Percentiles rank a stretch among this genome's conserved stretches.
Evolutionary conservation across 2,797 vertebrate genomes (phyloP).

Genomic region (Siniperca obscura): DNA sequence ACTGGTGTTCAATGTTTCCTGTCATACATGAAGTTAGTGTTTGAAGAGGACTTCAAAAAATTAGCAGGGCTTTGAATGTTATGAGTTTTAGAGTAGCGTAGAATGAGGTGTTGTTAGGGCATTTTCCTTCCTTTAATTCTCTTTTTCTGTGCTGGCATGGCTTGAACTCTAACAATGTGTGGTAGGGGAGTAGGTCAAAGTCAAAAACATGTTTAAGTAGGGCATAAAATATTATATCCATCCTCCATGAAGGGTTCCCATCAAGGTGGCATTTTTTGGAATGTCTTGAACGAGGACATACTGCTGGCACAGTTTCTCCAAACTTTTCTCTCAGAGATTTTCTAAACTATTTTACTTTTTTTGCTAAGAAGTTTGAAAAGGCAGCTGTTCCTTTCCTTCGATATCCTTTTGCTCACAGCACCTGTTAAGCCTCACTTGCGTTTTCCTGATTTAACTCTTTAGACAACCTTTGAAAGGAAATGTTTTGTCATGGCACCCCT

Average conservation of each 20-base stretch:
- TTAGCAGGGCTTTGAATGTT: too few species aligned
- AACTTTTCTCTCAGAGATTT: neutral
- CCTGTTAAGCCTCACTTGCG: neutral
- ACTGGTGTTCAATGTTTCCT: too few species aligned
- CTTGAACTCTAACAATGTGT: too few species aligned
- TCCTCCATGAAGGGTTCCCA: neutral
- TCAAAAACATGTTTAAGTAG: neutral
- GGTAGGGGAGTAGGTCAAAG: too few species aligned
- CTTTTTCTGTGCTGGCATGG: too few species aligned
- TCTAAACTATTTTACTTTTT: neutral
- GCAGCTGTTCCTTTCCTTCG: neutral
- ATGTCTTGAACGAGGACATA: neutral
- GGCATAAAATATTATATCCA: neutral
- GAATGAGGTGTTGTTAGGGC: too few species aligned
- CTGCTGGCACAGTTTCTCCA: neutral
- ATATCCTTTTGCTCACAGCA: neutral
- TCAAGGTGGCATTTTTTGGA: neutral
- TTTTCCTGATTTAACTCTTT: neutral
- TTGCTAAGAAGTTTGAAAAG: constrained; percentile 3
- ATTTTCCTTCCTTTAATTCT: too few species aligned
- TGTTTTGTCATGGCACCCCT: too few species aligned
- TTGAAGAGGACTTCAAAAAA: too few species aligned
- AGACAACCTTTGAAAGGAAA: neutral
- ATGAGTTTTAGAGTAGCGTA: too few species aligned
- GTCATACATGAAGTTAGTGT: too few species aligned